phyloP scores from a whole-genome alignment of 2,113 vertebrate species.

The Sander lucioperca region DNA sequence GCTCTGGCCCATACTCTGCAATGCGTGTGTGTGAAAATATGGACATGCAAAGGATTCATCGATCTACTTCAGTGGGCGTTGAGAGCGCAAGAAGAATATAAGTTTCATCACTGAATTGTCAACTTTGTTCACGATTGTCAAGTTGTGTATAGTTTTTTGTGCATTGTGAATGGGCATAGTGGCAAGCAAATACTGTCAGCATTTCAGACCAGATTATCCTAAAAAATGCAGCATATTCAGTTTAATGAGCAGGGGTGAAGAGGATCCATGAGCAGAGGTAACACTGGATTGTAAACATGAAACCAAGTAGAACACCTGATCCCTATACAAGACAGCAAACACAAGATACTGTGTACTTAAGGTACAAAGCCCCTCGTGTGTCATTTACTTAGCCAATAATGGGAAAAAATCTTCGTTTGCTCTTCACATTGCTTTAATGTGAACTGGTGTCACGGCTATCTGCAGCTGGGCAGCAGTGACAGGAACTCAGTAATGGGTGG shows the following conservation, averaged over 20 bases:
- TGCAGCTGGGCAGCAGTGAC: conserved; percentile 23
- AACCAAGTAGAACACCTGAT: conserved; percentile 41
- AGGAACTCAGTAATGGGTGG: conserved; percentile 31
- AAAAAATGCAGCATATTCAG: conserved; percentile 17
- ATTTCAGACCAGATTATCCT: conserved; percentile 27
- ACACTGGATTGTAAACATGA: conserved; percentile 21
- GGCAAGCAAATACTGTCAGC: neutral
- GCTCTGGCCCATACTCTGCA: conserved; percentile 21
- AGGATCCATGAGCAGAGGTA: conserved; percentile 10
- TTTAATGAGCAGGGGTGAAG: neutral
- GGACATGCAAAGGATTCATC: conserved; percentile 42
- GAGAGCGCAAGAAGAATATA: conserved; percentile 1
- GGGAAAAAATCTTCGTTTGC: conserved; percentile 24
- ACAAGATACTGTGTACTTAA: conserved; percentile 17
- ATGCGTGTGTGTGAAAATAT: conserved; percentile 39
- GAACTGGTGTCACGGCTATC: conserved; percentile 40
- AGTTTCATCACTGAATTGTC: conserved; percentile 9
- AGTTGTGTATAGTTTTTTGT: neutral
- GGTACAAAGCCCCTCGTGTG: conserved; percentile 20
- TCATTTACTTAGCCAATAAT: conserved; percentile 8
- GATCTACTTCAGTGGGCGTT: conserved; percentile 21
- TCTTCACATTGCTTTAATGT: conserved; percentile 40
- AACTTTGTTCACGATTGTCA: neutral
- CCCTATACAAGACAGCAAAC: conserved; percentile 29
- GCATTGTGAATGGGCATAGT: neutral